Percentiles rank a stretch among this genome's conserved stretches.
Evolutionary conservation across 2,797 vertebrate genomes (phyloP).

Genomic region (Melanitta fusca): DNA sequence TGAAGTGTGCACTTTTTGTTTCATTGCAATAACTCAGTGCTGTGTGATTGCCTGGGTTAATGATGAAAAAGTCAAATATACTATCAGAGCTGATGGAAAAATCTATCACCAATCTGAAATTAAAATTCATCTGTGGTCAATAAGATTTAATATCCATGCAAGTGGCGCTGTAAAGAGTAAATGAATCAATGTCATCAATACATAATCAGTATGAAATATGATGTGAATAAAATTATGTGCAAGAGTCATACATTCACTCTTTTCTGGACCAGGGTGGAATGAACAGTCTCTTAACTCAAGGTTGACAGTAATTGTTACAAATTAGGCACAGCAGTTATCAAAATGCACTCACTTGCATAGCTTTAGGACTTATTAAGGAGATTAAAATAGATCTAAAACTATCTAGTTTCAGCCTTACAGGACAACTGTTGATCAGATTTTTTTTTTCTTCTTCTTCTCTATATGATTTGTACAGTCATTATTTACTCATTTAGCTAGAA

Average conservation of each 20-base stretch:
- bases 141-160: constrained; percentile 93
- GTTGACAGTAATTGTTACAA: constrained; percentile 93
- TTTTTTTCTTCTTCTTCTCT: constrained; percentile 41
- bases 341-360: constrained; percentile 87
- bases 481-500: constrained; percentile 68
- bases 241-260: constrained; percentile 86
- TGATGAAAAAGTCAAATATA: constrained; percentile 91
- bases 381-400: constrained; percentile 86
- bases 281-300: constrained; percentile 86
- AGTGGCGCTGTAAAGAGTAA: constrained; percentile 89
- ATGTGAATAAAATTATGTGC: constrained; percentile 87
- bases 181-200: constrained; percentile 93
- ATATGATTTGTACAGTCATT: constrained; percentile 27
- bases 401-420: constrained; percentile 74
- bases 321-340: constrained; percentile 88
- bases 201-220: constrained; percentile 93
- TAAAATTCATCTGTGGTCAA: constrained; percentile 95
- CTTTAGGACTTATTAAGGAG: constrained; percentile 86
- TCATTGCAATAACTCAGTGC: constrained; percentile 87
- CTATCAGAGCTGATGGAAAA: constrained; percentile 94
- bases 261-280: constrained; percentile 86
- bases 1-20: constrained; percentile 88
- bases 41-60: constrained; percentile 87
- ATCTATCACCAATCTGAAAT: constrained; percentile 95
- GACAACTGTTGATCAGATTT: constrained; percentile 82